These are phyloP conservation scores for Erebia aethiops DNA, from an alignment of 2,888 invertebrate genomes.

Conservation along the genomic window DNA sequence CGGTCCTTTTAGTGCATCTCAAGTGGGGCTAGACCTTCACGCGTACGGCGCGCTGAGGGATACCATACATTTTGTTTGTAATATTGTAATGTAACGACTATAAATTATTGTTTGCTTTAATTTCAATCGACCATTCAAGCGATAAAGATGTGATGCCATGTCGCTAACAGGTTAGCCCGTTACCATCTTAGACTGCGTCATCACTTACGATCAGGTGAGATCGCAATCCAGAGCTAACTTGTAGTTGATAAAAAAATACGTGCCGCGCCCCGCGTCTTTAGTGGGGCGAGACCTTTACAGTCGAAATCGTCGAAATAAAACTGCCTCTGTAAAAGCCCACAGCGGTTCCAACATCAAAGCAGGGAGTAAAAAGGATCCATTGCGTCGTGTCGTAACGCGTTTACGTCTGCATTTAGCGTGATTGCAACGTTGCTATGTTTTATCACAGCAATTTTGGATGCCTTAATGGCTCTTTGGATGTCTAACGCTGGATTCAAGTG, in stretches of 20 bases:
- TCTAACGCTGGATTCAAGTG: constrained; percentile 1
- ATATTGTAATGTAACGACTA: not conserved
- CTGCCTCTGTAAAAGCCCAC: constrained; percentile 37
- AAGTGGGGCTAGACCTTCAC: too few relatives aligned
- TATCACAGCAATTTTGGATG: constrained; percentile 29
- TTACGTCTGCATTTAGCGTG: constrained; percentile 43
- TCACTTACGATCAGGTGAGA: too few relatives aligned
- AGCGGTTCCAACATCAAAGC: constrained; percentile 40
- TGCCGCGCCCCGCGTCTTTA: too few relatives aligned
- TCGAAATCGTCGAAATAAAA: constrained; percentile 39
- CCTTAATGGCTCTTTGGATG: not conserved
- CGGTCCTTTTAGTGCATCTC: too few relatives aligned
- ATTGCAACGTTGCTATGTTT: constrained; percentile 42
- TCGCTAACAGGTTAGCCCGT: too few relatives aligned
- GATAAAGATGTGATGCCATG: too few relatives aligned
- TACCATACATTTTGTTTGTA: not conserved
- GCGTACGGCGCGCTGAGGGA: not conserved
- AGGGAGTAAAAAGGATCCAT: constrained; percentile 42
- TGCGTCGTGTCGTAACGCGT: constrained; percentile 39
- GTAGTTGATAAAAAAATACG: too few relatives aligned
- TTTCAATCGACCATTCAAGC: not conserved
- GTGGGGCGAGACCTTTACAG: constrained; percentile 15
- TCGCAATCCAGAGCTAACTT: too few relatives aligned
- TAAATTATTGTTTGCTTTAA: constrained; percentile 1
- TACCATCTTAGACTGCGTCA: too few relatives aligned